A percentile compares a stretch with the other conserved stretches of the same genome.
Evolutionary conservation across 35 echinoderm and acorn worm genomes (phyloP).

Genomic region (Lytechinus variegatus): DNA sequence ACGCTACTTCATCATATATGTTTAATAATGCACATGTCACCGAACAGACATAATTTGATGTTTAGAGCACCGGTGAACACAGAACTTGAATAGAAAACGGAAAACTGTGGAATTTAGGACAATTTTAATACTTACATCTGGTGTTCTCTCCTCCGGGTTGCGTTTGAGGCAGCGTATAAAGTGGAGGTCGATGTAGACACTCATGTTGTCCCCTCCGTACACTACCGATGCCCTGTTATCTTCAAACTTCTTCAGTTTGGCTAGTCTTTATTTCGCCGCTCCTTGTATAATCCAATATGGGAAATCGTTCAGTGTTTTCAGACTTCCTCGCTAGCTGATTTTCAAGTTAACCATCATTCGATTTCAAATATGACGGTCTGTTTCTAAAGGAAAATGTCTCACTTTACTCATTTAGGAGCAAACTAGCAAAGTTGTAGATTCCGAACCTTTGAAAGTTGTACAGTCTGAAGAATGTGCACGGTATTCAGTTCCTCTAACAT

Average conservation of each 20-base stretch:
- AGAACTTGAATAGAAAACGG: too few relatives aligned
- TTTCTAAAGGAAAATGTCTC: background rate
- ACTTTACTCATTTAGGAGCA: background rate
- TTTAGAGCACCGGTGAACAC: too few relatives aligned
- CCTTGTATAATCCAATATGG: background rate
- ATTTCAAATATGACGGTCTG: background rate
- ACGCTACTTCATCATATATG: too few relatives aligned
- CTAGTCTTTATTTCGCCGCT: background rate
- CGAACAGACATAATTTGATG: too few relatives aligned
- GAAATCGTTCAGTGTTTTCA: background rate
- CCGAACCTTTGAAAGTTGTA: background rate
- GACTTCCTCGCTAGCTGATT: background rate
- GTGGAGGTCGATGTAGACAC: constrained; percentile 25
- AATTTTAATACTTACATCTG: constrained; percentile 36
- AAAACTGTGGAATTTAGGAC: too few relatives aligned
- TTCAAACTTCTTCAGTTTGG: constrained; percentile 47
- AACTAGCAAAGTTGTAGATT: background rate
- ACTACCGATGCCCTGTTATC: background rate
- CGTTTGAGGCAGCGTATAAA: constrained; percentile 49
- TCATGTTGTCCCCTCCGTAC: background rate
- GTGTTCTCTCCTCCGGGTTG: constrained; percentile 39
- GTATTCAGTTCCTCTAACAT: background rate
- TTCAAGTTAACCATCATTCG: background rate
- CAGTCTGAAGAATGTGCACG: background rate
- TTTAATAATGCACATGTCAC: too few relatives aligned